Evolutionary conservation across 2,888 invertebrate genomes (phyloP).

Genomic region (Isotomurus palustris): DNA sequence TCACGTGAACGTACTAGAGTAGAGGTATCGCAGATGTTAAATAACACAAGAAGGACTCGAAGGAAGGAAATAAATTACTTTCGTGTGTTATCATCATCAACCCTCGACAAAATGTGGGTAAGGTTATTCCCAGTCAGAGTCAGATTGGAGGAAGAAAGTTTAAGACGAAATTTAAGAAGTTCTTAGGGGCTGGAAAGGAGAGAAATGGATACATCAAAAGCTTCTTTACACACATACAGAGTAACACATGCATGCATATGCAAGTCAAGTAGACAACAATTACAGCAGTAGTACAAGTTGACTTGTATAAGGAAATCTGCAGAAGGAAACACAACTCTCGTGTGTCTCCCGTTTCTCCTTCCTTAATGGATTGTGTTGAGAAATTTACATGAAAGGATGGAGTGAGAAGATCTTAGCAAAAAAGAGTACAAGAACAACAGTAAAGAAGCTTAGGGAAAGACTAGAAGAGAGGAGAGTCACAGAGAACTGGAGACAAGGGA

Average conservation of each 20-base stretch:
- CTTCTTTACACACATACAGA: neutral
- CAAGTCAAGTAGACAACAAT: neutral
- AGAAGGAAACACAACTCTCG: neutral
- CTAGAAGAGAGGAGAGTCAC: neutral
- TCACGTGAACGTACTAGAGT: too few species aligned
- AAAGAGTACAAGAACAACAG: neutral
- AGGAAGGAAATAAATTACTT: too few species aligned
- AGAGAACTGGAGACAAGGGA: too few species aligned
- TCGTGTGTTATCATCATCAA: too few species aligned
- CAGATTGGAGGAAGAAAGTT: too few species aligned
- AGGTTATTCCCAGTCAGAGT: too few species aligned
- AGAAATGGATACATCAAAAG: neutral
- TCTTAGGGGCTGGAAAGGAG: too few species aligned
- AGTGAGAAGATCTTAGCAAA: neutral
- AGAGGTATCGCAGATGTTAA: too few species aligned
- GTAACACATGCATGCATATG: neutral
- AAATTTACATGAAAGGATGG: neutral
- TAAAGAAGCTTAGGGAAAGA: neutral
- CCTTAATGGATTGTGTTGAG: conserved; percentile 6
- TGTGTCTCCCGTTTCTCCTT: neutral
- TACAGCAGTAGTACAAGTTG: too few species aligned
- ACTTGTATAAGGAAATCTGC: neutral
- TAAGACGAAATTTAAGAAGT: too few species aligned
- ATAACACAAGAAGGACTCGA: too few species aligned
- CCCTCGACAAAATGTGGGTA: too few species aligned